phyloP scores from a whole-genome alignment of 2,888 invertebrate genomes.

The Lymantria dispar region DNA sequence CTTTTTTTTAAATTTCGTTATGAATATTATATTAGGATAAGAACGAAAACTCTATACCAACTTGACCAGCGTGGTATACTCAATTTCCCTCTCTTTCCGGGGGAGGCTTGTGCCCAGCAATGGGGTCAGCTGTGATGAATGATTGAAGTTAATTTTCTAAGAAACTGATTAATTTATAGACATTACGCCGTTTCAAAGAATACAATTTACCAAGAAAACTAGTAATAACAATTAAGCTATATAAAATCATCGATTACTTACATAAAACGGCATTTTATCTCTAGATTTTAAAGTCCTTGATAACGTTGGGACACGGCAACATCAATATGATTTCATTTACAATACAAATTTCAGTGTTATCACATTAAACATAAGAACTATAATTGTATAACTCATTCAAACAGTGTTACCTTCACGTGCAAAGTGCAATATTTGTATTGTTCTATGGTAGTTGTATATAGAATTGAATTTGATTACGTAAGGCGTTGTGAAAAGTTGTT shows the following conservation, averaged over 20 bases:
- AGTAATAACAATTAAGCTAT: constrained; percentile 14
- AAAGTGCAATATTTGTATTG: constrained; percentile 24
- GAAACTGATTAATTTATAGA: neutral
- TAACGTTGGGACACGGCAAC: constrained; percentile 1
- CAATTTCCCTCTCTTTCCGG: too few relatives aligned
- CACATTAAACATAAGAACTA: neutral
- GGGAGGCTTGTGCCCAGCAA: too few relatives aligned
- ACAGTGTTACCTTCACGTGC: constrained; percentile 4
- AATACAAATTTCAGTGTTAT: constrained; percentile 5
- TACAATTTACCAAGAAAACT: constrained; percentile 11
- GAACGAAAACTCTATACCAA: too few relatives aligned
- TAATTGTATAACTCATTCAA: neutral
- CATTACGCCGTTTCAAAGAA: constrained; percentile 10
- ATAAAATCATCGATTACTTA: constrained; percentile 16
- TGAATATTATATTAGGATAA: too few relatives aligned
- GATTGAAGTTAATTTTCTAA: too few relatives aligned
- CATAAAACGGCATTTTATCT: constrained; percentile 3
- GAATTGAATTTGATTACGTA: constrained; percentile 24
- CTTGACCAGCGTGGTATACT: too few relatives aligned
- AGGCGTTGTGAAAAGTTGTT: constrained; percentile 15
- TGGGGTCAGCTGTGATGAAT: too few relatives aligned
- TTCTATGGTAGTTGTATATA: constrained; percentile 22
- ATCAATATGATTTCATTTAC: constrained; percentile 1
- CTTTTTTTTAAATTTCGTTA: too few relatives aligned
- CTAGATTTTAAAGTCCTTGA: constrained; percentile 1